Base-by-base conservation (phyloP, 2,113 vertebrate genomes). In the Gymnorhina tibicen region DNA sequence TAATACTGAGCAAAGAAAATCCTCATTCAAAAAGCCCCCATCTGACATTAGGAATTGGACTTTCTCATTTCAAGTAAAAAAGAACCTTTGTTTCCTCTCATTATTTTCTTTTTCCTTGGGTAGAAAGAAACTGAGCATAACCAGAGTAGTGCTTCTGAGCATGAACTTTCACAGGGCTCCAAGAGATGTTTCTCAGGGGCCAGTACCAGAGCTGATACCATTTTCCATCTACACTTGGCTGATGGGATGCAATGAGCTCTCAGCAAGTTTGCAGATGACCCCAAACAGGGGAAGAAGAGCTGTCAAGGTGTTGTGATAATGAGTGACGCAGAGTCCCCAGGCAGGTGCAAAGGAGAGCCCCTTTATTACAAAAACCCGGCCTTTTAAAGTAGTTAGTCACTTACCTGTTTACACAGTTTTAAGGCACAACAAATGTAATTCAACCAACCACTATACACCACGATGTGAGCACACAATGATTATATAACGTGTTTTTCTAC, bases 171-270 rank as follows among this genome's bases (percentile, higher is more conserved):
- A 30, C 26, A 87, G 7, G 37, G 13, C 30, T 46, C 60, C 28
- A n/a, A 26, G 41, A 41, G 17, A 68, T 11, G 24, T 33, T 91
- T 62, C 53, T 80, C 60, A 58, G 26, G 53, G 67, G 8, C 37
- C 58, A 26, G 0, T 8, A 16, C 13, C 15, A 23, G 47, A 69
- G 28, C 32, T 66, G 63, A 27, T 26, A 35, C 2, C 2, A 1
- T 39, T 46, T 74, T 41, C 62, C 53, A 64, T 30, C 62, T 15
- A 39, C 41, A 55, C 19, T 8, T 46, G 46, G 16, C 19, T 63
- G 59, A 50, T 10, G 0, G 3, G 39, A 47, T 17, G 37, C 42
- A 47, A 19, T 6, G 26, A 7, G 7, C n/a, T 41, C 74, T 46
- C n/a, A 33, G 55, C 10, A 89, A 69, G 37, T 67, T 33, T 77